Evolutionary conservation across 2,113 vertebrate genomes (phyloP), one percentile per base, ranked within the genome.

Genomic region (Malurus cyaneus): DNA sequence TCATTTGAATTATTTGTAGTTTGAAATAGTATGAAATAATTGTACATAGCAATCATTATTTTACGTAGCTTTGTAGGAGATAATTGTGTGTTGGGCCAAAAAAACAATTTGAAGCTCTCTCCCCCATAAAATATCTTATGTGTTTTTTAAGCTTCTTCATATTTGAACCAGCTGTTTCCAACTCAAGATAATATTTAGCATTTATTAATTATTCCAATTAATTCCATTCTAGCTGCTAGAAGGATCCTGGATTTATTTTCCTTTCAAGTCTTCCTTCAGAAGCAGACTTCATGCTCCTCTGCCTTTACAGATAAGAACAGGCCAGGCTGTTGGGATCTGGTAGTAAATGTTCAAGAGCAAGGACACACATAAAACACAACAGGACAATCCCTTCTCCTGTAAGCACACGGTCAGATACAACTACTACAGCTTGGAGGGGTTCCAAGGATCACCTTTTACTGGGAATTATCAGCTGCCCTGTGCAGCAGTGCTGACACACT

Each of bases 201-300:
- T 28, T 88, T 71, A 64, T 61, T 86, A 83, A 90, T 52, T 66
- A 91, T 94, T 80, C 88, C 44, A 87, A 18, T 86, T 95, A 81
- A 86, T 89, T 84, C 44, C n/a, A 21, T 49, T 32, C 32, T n/a
- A 49, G 29, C 70, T 94, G 39, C 70, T 57, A 54, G 65, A 89
- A 86, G 18, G 16, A 53, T 72, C 39, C 29, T 73, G 41, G 36
- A 54, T 92, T 89, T 94, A 77, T 80, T 92, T 91, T 65, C 34
- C 36, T 83, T 78, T 90, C 56, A 92, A 86, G 14, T 67, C 56
- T 76, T 67, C 28, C 47, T 71, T 87, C 71, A 87, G 78, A 88
- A 87, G 59, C 14, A 47, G 59, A 25, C 34, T 85, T 57, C 8
- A 5, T 11, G 31, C 25, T 88, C 54, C 50, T 91, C 59, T 93